Percentiles rank a stretch among this genome's conserved stretches.
These are phyloP conservation scores for Desoria tigrina DNA, from an alignment of 2,888 invertebrate species.

Conservation along the genomic window DNA sequence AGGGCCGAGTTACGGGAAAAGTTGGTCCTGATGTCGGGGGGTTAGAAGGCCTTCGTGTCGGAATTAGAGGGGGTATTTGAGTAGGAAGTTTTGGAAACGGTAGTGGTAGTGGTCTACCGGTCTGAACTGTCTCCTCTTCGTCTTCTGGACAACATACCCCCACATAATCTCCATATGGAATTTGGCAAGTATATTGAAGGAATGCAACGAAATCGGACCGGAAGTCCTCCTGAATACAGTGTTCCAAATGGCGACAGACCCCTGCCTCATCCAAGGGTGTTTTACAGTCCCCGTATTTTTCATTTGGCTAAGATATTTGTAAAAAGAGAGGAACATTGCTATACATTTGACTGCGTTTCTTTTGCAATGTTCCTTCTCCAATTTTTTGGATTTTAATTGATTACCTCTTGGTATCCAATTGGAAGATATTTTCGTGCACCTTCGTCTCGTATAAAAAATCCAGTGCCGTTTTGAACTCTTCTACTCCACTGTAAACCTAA, in stretches of 20 bases:
- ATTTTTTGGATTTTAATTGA: too few species aligned
- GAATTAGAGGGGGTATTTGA: constrained; percentile 8
- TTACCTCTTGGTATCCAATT: constrained; percentile 36
- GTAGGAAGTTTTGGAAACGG: constrained; percentile 23
- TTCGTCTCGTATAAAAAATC: constrained; percentile 28
- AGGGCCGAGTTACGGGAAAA: background rate
- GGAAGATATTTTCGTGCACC: constrained; percentile 28
- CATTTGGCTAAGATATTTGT: constrained; percentile 63
- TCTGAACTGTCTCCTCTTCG: background rate
- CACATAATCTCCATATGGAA: constrained; percentile 65
- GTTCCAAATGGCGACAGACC: constrained; percentile 66
- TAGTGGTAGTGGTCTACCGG: background rate
- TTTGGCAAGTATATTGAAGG: constrained; percentile 70
- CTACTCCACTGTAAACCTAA: constrained; percentile 34
- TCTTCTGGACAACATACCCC: constrained; percentile 70
- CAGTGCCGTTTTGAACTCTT: constrained; percentile 39
- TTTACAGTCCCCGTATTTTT: constrained; percentile 64
- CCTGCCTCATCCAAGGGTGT: constrained; percentile 65
- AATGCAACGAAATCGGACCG: constrained; percentile 64
- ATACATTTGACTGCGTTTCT: too few species aligned
- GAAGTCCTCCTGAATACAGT: constrained; percentile 66
- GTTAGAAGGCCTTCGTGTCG: constrained; percentile 18
- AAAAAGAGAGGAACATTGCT: constrained; percentile 5
- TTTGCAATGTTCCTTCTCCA: too few species aligned
- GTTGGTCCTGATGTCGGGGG: constrained; percentile 11